Evolutionary conservation across 1,140 invertebrate genomes (phyloP).

Genomic region (Pemphigus obesinymphae): DNA sequence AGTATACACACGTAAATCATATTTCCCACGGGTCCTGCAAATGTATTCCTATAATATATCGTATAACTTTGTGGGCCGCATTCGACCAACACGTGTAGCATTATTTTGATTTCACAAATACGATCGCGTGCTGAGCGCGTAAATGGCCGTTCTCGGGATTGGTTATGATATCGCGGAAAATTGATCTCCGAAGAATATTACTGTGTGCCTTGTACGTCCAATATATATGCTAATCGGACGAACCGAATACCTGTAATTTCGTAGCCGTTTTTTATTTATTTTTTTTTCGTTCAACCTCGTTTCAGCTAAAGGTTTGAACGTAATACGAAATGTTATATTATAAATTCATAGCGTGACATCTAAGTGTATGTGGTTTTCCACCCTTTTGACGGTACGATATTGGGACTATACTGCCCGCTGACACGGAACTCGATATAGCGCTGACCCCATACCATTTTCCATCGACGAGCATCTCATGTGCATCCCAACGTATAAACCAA

Average conservation of each 20-base stretch:
- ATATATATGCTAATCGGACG: constrained; percentile 39
- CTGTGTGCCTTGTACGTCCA: not conserved
- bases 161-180: constrained; percentile 22
- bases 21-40: too few relatives aligned
- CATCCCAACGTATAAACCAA: not conserved
- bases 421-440: not conserved
- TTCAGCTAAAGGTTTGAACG: not conserved
- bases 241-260: constrained; percentile 37
- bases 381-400: not conserved
- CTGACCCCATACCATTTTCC: not conserved
- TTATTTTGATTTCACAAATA: not conserved
- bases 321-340: not conserved
- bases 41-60: too few relatives aligned
- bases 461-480: not conserved
- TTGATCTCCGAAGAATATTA: not conserved
- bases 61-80: too few relatives aligned
- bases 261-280: not conserved
- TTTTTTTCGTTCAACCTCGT: constrained; percentile 1
- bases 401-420: not conserved
- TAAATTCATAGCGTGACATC: constrained; percentile 37
- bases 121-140: not conserved
- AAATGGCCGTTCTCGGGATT: not conserved
- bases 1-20: too few relatives aligned
- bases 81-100: too few relatives aligned
- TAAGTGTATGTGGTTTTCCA: constrained; percentile 6